phyloP scores from a whole-genome alignment of 2,888 invertebrate species.

The Melinopterus prodromus region DNA sequence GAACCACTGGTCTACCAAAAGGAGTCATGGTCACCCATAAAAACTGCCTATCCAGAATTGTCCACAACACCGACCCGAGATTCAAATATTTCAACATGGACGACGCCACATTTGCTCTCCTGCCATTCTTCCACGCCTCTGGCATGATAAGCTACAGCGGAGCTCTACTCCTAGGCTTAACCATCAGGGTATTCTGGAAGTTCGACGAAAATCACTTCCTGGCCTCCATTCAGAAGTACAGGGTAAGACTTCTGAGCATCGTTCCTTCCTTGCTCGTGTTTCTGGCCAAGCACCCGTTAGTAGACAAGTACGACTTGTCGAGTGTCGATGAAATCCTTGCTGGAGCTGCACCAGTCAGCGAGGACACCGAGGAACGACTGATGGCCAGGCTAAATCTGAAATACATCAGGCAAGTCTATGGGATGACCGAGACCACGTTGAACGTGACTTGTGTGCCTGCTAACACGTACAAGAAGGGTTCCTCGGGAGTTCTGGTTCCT shows the following conservation, averaged over 20 bases:
- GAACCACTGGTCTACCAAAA: conserved; percentile 75
- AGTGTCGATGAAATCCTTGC: conserved; percentile 71
- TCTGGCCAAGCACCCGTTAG: conserved; percentile 79
- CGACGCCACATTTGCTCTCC: conserved; percentile 41
- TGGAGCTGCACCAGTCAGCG: conserved; percentile 81
- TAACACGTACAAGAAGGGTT: conserved; percentile 33
- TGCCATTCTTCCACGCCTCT: conserved; percentile 51
- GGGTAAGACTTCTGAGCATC: conserved; percentile 71
- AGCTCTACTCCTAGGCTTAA: conserved; percentile 41
- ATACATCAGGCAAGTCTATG: conserved; percentile 74
- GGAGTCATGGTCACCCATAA: conserved; percentile 70
- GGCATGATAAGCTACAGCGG: conserved; percentile 46
- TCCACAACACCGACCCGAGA: conserved; percentile 37
- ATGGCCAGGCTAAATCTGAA: conserved; percentile 58
- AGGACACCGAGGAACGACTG: conserved; percentile 68
- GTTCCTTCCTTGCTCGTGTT: conserved; percentile 85
- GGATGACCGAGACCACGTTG: conserved; percentile 76
- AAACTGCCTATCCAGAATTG: conserved; percentile 53
- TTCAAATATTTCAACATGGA: conserved; percentile 27
- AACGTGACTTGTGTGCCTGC: conserved; percentile 58
- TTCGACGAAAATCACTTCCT: conserved; percentile 77
- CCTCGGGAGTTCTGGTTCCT: conserved; percentile 56
- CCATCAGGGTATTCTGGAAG: conserved; percentile 61
- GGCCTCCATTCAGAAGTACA: conserved; percentile 71
- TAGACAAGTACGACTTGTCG: conserved; percentile 75